Percentiles rank a stretch among this genome's conserved stretches.
phyloP scores from a whole-genome alignment of 2,797 vertebrate species.

The Chrosomus eos region DNA sequence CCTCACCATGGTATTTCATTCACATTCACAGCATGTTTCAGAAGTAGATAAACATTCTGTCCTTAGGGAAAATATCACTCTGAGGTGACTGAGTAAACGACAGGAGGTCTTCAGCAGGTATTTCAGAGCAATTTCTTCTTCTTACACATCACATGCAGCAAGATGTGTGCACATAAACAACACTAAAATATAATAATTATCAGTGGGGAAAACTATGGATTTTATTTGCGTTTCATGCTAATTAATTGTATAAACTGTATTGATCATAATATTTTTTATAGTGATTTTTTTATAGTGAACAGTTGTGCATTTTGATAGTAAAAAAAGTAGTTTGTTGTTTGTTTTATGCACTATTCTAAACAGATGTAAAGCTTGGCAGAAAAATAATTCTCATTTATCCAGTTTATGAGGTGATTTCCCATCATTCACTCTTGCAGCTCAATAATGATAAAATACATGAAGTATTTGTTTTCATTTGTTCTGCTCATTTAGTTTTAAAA shows the following conservation, averaged over 20 bases:
- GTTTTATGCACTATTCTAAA: background rate
- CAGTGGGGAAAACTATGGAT: background rate
- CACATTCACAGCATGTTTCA: slow-evolving; percentile 37
- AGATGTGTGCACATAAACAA: background rate
- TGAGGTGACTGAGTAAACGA: background rate
- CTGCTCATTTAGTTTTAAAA: background rate
- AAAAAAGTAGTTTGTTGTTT: background rate
- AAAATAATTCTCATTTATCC: background rate
- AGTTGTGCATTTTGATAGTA: background rate
- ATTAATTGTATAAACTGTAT: background rate
- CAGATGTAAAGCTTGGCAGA: background rate
- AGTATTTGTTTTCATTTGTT: background rate
- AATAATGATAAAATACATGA: background rate
- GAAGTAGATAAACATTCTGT: slow-evolving; percentile 21
- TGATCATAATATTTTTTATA: background rate
- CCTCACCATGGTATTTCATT: slow-evolving; percentile 44
- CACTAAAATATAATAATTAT: background rate
- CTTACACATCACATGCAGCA: background rate
- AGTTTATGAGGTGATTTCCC: background rate
- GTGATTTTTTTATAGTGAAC: no score
- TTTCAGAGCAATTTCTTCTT: background rate
- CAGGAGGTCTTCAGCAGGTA: slow-evolving; percentile 30
- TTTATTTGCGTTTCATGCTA: background rate
- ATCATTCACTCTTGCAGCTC: background rate
- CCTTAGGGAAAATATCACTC: slow-evolving; percentile 18